Evolutionary conservation across 1,140 invertebrate genomes (phyloP).

Genomic region (Anoplolepis gracilipes): DNA sequence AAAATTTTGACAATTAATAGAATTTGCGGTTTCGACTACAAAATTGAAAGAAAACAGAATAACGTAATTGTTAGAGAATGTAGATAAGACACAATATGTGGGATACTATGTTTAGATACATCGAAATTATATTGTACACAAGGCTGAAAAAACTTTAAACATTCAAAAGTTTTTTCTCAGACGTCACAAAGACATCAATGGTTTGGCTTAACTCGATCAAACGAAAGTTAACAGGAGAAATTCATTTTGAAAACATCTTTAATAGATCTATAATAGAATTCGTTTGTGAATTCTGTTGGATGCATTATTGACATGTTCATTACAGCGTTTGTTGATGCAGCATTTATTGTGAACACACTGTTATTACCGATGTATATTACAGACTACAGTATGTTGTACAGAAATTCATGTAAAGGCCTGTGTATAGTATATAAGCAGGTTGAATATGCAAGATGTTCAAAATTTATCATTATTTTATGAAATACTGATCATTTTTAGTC

Average conservation of each 20-base stretch:
- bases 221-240: neutral
- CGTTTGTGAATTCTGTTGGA: no score
- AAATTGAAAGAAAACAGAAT: slow-evolving; percentile 48
- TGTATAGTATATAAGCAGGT: no score
- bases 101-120: slow-evolving; percentile 79
- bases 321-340: no score
- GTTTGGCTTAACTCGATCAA: slow-evolving; percentile 77
- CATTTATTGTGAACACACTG: no score
- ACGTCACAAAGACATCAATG: slow-evolving; percentile 78
- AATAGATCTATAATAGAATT: slow-evolving; percentile 7
- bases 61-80: slow-evolving; percentile 68
- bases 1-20: slow-evolving; percentile 64
- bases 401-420: no score
- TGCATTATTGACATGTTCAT: no score
- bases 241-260: slow-evolving; percentile 57
- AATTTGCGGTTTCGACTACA: slow-evolving; percentile 67
- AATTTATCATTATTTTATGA: no score
- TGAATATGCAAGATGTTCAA: no score
- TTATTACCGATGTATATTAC: no score
- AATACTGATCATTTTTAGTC: no score
- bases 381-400: no score
- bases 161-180: slow-evolving; percentile 71
- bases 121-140: slow-evolving; percentile 78
- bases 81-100: slow-evolving; percentile 63
- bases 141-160: slow-evolving; percentile 77